phyloP scores from a whole-genome alignment of 2,113 vertebrate species.

The Vulpes vulpes region DNA sequence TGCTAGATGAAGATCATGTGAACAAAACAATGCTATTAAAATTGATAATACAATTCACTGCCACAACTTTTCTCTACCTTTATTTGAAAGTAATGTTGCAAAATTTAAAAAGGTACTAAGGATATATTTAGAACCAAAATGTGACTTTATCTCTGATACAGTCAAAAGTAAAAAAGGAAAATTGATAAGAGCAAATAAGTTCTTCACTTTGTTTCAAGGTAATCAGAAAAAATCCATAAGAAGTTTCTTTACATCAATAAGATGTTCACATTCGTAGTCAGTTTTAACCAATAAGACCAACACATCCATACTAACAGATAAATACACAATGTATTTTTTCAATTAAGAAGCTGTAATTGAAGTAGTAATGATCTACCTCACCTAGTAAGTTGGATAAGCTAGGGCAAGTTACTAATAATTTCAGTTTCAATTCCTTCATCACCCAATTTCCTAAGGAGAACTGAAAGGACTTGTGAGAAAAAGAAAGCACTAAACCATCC shows the following conservation, averaged over 20 bases:
- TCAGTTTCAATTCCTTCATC: background rate
- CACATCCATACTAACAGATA: background rate
- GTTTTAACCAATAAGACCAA: background rate
- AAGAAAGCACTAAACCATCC: background rate
- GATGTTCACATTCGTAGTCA: background rate
- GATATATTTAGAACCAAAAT: background rate
- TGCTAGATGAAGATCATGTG: background rate
- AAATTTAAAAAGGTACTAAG: background rate
- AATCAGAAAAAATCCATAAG: background rate
- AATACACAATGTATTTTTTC: background rate
- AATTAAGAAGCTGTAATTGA: background rate
- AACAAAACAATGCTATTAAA: slow-evolving; percentile 1
- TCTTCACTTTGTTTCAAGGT: background rate
- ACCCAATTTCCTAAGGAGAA: background rate
- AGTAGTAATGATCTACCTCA: background rate
- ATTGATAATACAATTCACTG: background rate
- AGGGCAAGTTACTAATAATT: background rate
- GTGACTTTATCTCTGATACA: background rate
- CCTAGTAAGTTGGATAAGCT: background rate
- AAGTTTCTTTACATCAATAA: background rate
- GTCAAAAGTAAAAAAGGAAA: slow-evolving; percentile 6
- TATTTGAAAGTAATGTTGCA: slow-evolving; percentile 4
- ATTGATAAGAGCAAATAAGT: background rate
- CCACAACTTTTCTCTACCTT: background rate
- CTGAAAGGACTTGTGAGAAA: background rate